phyloP scores from a whole-genome alignment of 2,113 vertebrate genomes.

The Petromus typicus region DNA sequence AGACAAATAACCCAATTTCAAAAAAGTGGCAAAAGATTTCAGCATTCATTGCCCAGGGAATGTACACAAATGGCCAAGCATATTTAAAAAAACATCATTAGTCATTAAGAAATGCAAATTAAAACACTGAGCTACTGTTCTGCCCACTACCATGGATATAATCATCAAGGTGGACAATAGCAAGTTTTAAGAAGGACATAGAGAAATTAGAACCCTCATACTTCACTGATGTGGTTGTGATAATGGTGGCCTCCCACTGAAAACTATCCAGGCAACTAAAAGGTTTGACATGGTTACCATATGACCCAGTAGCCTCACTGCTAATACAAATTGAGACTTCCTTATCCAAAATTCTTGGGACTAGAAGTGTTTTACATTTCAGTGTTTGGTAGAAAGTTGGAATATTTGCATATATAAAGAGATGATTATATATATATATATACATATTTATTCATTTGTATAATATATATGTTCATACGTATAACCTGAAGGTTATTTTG shows the following conservation, averaged over 20 bases:
- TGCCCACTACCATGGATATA: neutral
- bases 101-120: neutral
- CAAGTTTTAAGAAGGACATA: neutral
- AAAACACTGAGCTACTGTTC: neutral
- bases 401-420: neutral
- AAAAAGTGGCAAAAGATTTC: neutral
- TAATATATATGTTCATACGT: neutral
- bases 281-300: neutral
- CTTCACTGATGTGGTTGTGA: neutral
- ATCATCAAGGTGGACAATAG: neutral
- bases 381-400: neutral
- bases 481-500: neutral
- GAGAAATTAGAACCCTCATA: neutral
- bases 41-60: neutral
- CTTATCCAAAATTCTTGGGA: neutral
- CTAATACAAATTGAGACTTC: neutral
- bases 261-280: conserved; percentile 29
- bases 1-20: neutral
- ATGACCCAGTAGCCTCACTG: neutral
- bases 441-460: neutral
- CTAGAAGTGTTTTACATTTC: neutral
- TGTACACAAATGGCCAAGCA: neutral
- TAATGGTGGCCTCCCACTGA: neutral
- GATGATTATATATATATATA: too few species aligned
- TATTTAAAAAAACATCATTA: neutral